Conservation (phyloP, 2,888 invertebrate species). For the Melinaea marsaeus region DNA sequence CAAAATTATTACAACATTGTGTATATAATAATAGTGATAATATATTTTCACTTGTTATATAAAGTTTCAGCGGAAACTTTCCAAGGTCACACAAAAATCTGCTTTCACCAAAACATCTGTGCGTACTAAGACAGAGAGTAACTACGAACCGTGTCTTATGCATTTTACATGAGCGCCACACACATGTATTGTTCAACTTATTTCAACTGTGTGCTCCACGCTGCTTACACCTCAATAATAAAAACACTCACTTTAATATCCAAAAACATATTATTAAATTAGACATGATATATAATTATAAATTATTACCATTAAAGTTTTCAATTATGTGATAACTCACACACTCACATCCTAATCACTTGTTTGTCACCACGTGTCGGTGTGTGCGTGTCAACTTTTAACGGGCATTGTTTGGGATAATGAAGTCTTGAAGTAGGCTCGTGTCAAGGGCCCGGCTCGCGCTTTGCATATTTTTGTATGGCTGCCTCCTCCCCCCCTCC, state of each 20-base stretch:
- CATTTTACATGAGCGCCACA: slow-evolving; percentile 80
- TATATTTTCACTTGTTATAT: slow-evolving; percentile 9
- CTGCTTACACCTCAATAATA: no score
- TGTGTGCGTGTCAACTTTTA: slow-evolving; percentile 44
- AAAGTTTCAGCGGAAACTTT: slow-evolving; percentile 33
- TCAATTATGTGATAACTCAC: slow-evolving; percentile 15
- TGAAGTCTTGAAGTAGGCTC: slow-evolving; percentile 59
- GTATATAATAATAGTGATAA: no score
- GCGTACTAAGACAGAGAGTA: slow-evolving; percentile 53
- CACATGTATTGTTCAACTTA: slow-evolving; percentile 40
- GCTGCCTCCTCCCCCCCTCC: slow-evolving; percentile 11
- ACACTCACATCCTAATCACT: slow-evolving; percentile 62
- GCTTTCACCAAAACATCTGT: slow-evolving; percentile 67
- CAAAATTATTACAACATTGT: no score
- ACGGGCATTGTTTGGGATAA: slow-evolving; percentile 55
- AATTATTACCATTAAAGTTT: no score
- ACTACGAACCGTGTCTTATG: slow-evolving; percentile 75
- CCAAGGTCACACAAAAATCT: slow-evolving; percentile 48
- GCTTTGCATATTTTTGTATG: slow-evolving; percentile 63
- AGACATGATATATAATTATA: no score
- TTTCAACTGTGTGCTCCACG: no score
- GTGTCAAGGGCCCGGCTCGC: slow-evolving; percentile 55
- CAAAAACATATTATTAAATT: no score
- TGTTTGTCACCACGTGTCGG: slow-evolving; percentile 65
- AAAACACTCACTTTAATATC: no score